Evolutionary conservation across 2,797 vertebrate species (phyloP).

Genomic region (Poeciliopsis gracilis): DNA sequence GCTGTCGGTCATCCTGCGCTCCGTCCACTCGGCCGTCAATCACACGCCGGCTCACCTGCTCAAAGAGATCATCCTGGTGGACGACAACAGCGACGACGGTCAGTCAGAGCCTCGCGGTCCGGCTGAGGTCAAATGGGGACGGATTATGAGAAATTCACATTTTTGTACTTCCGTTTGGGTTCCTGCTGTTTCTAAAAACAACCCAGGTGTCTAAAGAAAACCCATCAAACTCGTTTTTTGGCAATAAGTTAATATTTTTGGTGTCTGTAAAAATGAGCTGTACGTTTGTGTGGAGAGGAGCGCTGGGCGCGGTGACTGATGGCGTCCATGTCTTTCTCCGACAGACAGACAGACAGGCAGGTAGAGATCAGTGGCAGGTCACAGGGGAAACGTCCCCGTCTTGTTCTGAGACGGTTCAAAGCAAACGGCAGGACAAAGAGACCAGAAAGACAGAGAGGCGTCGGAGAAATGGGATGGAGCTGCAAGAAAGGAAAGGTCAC

Average conservation of each 20-base stretch:
- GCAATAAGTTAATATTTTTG: too few relatives aligned
- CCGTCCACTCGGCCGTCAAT: slow-evolving; percentile 94
- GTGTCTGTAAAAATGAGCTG: background rate
- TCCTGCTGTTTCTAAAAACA: too few relatives aligned
- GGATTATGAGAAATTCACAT: too few relatives aligned
- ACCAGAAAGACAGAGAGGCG: slow-evolving; percentile 10
- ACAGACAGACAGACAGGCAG: slow-evolving; percentile 39
- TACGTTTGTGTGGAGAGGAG: slow-evolving; percentile 22
- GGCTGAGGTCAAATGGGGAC: too few relatives aligned
- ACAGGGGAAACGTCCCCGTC: slow-evolving; percentile 46
- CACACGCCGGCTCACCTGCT: slow-evolving; percentile 93
- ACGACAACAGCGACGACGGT: slow-evolving; percentile 97
- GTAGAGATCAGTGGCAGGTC: slow-evolving; percentile 53
- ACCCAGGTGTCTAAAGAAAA: too few relatives aligned
- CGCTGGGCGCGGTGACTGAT: slow-evolving; percentile 43
- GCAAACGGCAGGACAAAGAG: slow-evolving; percentile 10
- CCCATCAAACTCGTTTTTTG: too few relatives aligned
- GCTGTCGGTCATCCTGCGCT: slow-evolving; percentile 95
- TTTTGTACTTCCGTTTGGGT: too few relatives aligned
- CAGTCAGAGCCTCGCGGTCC: slow-evolving; percentile 30
- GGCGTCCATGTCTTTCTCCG: slow-evolving; percentile 26
- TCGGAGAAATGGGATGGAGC: slow-evolving; percentile 14
- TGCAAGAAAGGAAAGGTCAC: slow-evolving; percentile 6
- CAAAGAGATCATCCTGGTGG: slow-evolving; percentile 96
- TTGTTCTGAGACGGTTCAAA: slow-evolving; percentile 47